Evolutionary conservation across 2,888 invertebrate genomes (phyloP), one percentile per base, ranked within the genome.

Genomic region (Euphydryas editha): DNA sequence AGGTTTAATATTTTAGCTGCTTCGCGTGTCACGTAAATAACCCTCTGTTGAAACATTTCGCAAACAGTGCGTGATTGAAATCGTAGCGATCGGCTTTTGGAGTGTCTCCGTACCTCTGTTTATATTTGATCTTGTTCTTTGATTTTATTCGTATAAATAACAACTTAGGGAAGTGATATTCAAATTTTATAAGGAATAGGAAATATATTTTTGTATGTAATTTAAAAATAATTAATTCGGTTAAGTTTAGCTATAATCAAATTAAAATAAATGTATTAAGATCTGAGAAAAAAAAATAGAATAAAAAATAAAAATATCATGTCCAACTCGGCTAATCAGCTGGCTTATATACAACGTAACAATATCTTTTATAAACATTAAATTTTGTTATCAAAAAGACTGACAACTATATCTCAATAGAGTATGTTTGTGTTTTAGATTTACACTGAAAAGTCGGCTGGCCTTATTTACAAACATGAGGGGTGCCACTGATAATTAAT

Each of bases 401-500:
- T 51, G 18, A 20, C n/a, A 4, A 44, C 3, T 64, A 20, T 24
- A 54, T 39, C n/a, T 10, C 24, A 20, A 59, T 55, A 57, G 10
- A 6, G 30, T 10, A 42, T 57, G 10, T 17, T 36, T 64, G 21
- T 58, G 57, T 62, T 62, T 55, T 59, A 71, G 72, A 72, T 68
- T 59, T 67, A 84, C 80, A 80, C 79, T 84, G 83, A 82, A 84
- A 87, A 86, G 83, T 85, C 84, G 81, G 57, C 77, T 79, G 78
- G 74, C 80, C 88, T 92, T 88, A 91, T 92, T 91, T 90, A 87
- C 84, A 90, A 91, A 90, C 91, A 90, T 86, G 81, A 86, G 88
- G 87, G 81, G 83, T 77, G 80, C 72, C 81, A 79, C 74, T 81
- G 88, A 89, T 91, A 91, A 92, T 92, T 92, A 92, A 90, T 91